Percentiles rank a stretch among this genome's conserved stretches.
phyloP scores from a whole-genome alignment of 2,888 invertebrate genomes.

The Axea sp. region DNA sequence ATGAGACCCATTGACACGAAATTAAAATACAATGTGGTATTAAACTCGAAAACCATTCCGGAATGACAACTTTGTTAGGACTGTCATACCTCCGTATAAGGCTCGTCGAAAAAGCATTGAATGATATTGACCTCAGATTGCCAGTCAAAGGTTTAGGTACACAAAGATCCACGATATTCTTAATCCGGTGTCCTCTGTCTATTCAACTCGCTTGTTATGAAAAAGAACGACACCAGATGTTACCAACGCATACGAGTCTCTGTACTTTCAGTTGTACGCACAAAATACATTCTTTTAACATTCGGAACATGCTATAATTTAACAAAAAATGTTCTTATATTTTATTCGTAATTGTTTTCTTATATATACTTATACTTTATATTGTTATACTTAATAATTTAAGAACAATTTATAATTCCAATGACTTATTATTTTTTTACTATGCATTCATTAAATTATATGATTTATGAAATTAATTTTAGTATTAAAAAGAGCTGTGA shows the following conservation, averaged over 20 bases:
- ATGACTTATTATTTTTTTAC: no score
- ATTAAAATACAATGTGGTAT: constrained; percentile 53
- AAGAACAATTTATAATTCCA: no score
- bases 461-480: no score
- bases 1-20: constrained; percentile 51
- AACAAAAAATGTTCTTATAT: no score
- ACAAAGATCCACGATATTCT: constrained; percentile 50
- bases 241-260: constrained; percentile 15
- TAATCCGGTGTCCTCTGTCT: constrained; percentile 52
- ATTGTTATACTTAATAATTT: no score
- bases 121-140: constrained; percentile 50
- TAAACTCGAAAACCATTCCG: constrained; percentile 30
- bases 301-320: constrained; percentile 23
- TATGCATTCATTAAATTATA: no score
- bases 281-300: constrained; percentile 30
- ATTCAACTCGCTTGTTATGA: constrained; percentile 35
- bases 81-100: constrained; percentile 24
- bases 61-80: constrained; percentile 53
- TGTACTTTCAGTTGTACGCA: constrained; percentile 14
- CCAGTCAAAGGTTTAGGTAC: constrained; percentile 45
- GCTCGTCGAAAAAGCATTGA: constrained; percentile 15
- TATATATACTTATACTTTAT: no score
- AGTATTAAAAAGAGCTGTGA: no score
- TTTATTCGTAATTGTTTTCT: no score
- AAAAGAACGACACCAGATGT: constrained; percentile 54